Conservation (phyloP, 2,797 vertebrate species). For the Protosalanx chinensis region DNA sequence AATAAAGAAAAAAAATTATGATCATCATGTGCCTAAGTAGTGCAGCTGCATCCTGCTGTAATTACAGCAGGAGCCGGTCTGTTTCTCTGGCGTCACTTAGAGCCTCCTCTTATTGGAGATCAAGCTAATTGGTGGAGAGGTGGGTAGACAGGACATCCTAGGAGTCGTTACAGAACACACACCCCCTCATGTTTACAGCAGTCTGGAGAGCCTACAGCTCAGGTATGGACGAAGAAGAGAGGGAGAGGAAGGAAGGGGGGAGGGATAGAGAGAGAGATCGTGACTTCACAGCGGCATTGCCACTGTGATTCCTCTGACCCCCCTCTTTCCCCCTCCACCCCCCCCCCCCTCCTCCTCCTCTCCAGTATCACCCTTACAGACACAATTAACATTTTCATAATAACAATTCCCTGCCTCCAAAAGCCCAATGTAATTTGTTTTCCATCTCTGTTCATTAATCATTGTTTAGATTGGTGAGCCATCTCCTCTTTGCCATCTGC, state of each 20-base stretch:
- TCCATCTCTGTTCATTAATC: slow-evolving; percentile 99
- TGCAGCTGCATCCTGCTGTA: slow-evolving; percentile 77
- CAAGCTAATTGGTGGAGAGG: slow-evolving; percentile 71
- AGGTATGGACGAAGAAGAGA: not conserved
- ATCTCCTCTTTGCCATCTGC: slow-evolving; percentile 99
- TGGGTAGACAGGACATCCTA: slow-evolving; percentile 67
- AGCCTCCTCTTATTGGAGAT: slow-evolving; percentile 77
- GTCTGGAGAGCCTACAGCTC: slow-evolving; percentile 65
- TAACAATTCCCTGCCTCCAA: slow-evolving; percentile 99
- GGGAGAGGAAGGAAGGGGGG: not conserved
- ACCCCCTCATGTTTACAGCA: slow-evolving; percentile 69
- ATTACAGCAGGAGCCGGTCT: slow-evolving; percentile 74
- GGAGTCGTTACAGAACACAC: slow-evolving; percentile 51
- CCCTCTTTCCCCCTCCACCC: slow-evolving; percentile 52
- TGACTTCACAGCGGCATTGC: slow-evolving; percentile 63
- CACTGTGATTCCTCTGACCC: slow-evolving; percentile 53
- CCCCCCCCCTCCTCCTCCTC: slow-evolving; percentile 41
- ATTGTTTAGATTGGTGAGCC: slow-evolving; percentile 99
- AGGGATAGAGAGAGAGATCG: slow-evolving; percentile 30
- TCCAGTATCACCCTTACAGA: slow-evolving; percentile 87
- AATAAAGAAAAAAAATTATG: slow-evolving; percentile 74
- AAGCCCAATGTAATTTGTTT: slow-evolving; percentile 99
- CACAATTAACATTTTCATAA: slow-evolving; percentile 99
- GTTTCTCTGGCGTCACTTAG: slow-evolving; percentile 74
- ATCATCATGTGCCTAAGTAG: slow-evolving; percentile 78